A percentile compares a stretch with the other conserved stretches of the same genome.
These are phyloP conservation scores for Osmerus eperlanus DNA, from an alignment of 2,113 vertebrate genomes.

Conservation along the genomic window DNA sequence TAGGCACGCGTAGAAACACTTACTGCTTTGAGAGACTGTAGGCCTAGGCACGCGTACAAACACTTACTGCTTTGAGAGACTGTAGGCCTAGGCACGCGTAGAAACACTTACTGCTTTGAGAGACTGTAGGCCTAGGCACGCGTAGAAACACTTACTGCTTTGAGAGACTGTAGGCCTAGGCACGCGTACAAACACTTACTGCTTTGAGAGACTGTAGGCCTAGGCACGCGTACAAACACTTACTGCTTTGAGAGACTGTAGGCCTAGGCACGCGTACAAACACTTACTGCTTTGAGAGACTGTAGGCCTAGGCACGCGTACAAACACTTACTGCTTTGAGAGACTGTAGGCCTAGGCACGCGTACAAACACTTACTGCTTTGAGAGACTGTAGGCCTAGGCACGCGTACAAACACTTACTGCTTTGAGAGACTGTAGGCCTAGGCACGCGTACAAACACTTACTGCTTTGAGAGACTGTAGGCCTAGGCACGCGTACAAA, in stretches of 20 bases:
- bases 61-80: neutral
- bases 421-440: neutral
- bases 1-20: neutral
- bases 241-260: neutral
- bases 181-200: too few relatives aligned
- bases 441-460: neutral
- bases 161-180: neutral
- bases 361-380: neutral
- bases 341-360: neutral
- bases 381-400: neutral
- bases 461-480: neutral
- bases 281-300: neutral
- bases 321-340: neutral
- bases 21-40: neutral
- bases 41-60: neutral
- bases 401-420: neutral
- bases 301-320: too few relatives aligned
- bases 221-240: too few relatives aligned
- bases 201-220: too few relatives aligned
- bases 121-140: neutral
- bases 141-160: neutral
- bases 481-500: too few relatives aligned
- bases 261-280: neutral
- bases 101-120: neutral
- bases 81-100: neutral